Conservation (phyloP, 2,113 vertebrate genomes). For the Balaeniceps rex region DNA sequence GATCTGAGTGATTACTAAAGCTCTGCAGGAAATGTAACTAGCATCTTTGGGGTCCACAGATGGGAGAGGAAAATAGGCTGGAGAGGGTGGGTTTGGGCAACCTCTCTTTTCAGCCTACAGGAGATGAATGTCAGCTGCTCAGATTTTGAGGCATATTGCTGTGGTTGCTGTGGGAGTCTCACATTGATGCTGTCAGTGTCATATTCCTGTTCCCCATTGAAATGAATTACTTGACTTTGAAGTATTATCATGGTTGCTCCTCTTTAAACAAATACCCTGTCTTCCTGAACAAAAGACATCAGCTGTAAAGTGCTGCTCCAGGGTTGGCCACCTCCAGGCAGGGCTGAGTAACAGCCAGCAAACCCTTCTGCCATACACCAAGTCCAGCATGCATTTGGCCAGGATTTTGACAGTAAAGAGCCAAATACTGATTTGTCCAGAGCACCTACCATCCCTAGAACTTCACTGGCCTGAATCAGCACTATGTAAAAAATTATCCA, state of each 20-base stretch:
- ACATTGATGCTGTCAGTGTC: neutral
- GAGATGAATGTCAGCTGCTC: neutral
- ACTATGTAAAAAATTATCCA: neutral
- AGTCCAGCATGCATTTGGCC: neutral
- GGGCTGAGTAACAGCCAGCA: neutral
- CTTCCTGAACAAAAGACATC: neutral
- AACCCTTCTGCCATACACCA: neutral
- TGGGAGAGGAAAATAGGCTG: neutral
- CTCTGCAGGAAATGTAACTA: neutral
- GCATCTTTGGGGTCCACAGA: neutral
- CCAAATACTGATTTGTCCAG: neutral
- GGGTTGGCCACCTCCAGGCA: neutral
- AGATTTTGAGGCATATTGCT: neutral
- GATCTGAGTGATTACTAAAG: neutral
- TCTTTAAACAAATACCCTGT: neutral
- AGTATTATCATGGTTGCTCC: neutral
- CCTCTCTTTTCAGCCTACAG: neutral
- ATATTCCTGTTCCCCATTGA: neutral
- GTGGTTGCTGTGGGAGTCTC: neutral
- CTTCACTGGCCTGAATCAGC: neutral
- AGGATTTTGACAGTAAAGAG: neutral
- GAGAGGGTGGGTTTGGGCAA: neutral
- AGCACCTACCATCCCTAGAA: neutral
- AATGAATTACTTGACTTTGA: conserved; percentile 13
- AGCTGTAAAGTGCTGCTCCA: neutral